A percentile compares a stretch with the other conserved stretches of the same genome.
Evolutionary conservation across 2,797 vertebrate species (phyloP).

Genomic region (Sebastes steindachneri): DNA sequence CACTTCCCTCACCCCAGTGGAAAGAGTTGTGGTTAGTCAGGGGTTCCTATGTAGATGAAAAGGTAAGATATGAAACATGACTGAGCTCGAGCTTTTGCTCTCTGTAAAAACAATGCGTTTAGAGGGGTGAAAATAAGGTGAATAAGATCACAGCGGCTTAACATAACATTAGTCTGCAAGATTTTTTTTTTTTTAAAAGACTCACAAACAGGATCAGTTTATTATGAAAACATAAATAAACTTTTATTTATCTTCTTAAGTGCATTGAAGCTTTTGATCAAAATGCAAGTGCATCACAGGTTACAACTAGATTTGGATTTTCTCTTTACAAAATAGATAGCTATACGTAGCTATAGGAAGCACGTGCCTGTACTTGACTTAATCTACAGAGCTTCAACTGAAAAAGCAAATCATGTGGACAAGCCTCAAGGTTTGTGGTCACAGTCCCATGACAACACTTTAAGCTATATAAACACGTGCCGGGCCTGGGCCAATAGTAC

Average conservation of each 20-base stretch:
- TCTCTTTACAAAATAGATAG: not conserved
- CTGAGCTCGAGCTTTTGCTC: slow-evolving; percentile 32
- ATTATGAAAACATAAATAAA: not conserved
- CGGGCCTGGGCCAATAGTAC: not conserved
- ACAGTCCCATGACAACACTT: slow-evolving; percentile 24
- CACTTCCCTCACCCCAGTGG: slow-evolving; percentile 82
- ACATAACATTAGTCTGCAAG: not conserved
- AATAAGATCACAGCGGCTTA: not conserved
- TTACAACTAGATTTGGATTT: not conserved
- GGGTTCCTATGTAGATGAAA: slow-evolving; percentile 78
- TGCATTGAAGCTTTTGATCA: not conserved
- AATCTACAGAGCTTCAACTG: not conserved
- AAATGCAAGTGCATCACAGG: not conserved
- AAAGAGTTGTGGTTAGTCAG: slow-evolving; percentile 85
- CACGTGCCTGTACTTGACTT: not conserved
- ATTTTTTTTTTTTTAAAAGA: not conserved
- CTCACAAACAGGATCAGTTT: not conserved
- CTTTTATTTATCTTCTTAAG: not conserved
- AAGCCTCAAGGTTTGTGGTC: slow-evolving; percentile 3
- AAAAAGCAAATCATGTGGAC: slow-evolving; percentile 1
- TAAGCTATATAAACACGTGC: slow-evolving; percentile 6
- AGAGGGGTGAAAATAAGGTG: slow-evolving; percentile 9
- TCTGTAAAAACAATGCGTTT: not conserved
- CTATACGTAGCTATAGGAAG: not conserved
- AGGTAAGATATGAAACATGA: slow-evolving; percentile 61